Evolutionary conservation across 1,140 invertebrate species (phyloP).

Genomic region (Sitophilus oryzae): DNA sequence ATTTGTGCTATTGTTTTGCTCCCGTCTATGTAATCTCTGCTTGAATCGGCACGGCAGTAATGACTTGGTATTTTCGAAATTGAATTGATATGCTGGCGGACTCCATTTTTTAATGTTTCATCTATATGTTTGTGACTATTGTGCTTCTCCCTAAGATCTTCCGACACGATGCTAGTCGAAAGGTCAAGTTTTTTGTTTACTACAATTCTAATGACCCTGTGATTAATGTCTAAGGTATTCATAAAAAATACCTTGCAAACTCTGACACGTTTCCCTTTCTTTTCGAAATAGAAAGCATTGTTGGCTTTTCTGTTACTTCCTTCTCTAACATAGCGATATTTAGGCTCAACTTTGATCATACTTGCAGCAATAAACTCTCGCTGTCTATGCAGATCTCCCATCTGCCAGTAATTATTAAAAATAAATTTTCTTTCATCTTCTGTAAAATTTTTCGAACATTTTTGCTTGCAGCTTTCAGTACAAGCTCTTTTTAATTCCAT

Average conservation of each 20-base stretch:
- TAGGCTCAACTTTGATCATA: not conserved
- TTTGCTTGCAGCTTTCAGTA: not conserved
- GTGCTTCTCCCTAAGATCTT: too few species aligned
- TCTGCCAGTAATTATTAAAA: not conserved
- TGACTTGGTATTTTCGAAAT: too few species aligned
- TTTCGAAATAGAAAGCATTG: slow-evolving; percentile 32
- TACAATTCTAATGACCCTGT: slow-evolving; percentile 29
- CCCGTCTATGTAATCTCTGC: too few species aligned
- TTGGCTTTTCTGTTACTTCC: slow-evolving; percentile 27
- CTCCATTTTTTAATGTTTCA: too few species aligned
- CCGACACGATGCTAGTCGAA: not conserved
- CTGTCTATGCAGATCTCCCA: not conserved
- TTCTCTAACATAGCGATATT: not conserved
- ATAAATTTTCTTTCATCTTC: not conserved
- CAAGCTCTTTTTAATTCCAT: not conserved
- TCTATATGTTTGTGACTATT: too few species aligned
- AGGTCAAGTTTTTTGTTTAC: slow-evolving; percentile 14
- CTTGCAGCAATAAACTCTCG: not conserved
- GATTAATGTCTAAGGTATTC: slow-evolving; percentile 29
- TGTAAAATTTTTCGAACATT: not conserved
- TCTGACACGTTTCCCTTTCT: slow-evolving; percentile 21
- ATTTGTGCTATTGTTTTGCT: too few species aligned
- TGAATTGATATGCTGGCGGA: too few species aligned
- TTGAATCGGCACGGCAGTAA: too few species aligned
- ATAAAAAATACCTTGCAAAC: slow-evolving; percentile 35